Evolutionary conservation across 2,797 vertebrate genomes (phyloP), one percentile per base, ranked within the genome.

Genomic region (Eulemur coronatus): DNA sequence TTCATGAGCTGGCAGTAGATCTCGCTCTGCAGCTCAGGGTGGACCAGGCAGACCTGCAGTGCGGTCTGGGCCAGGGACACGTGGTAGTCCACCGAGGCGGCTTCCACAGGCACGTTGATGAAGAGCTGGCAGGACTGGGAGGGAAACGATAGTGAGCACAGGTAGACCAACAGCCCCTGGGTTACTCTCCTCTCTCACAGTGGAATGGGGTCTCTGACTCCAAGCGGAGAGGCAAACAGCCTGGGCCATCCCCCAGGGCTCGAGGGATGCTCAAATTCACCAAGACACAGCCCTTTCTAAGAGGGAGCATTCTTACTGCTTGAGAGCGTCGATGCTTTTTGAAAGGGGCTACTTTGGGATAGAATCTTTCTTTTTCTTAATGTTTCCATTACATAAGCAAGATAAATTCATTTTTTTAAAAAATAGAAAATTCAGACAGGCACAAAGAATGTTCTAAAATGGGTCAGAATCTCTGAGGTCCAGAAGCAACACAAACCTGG

Each of bases 1-100:
- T 99, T 99, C 97, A 99, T 99, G 69, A 99, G 99, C 96, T 99
- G 99, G 98, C 99, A 99, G 98, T 99, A 99, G 98, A 99, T 99
- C 98, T 99, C 99, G 30, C 99, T 99, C 98, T 99, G 99, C 92
- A 99, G 99, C 98, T 99, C 99, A 0, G 99, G 99, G 95, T 99
- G 99, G 1, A 99, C 99, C 94, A 99, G 98, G 98, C 99, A 99
- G 97, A 99, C 99, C 97, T 99, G 99, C 97, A 99, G 97, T 5
- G 99, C 99, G 5, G 99, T 99, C 99, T 99, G 99, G 91, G 99
- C 99, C 98, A 99, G 98, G 0, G 99, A 99, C 73, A 99, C 99
- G 0, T 99, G 99, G 98, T 99, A 99, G 98, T 99, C 99, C 61
- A 99, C 98, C 0, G 99, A 99, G 6, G 99, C 98, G 0, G 99